Evolutionary conservation across 2,888 invertebrate species (phyloP), one percentile per base, ranked within the genome.

Genomic region (Congeria kusceri): DNA sequence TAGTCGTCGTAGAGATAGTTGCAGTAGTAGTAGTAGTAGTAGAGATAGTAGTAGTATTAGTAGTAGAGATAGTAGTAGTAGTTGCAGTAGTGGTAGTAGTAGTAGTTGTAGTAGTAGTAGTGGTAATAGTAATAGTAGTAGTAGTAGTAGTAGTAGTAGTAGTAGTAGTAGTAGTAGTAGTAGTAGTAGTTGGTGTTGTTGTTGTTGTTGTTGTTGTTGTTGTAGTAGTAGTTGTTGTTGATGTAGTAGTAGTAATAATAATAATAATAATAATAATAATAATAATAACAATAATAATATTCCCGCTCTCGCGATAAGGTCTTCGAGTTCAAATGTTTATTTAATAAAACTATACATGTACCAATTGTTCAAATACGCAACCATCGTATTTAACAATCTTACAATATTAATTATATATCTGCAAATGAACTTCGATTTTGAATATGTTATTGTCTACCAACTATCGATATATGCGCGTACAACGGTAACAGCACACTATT

Each of bases 91-190:
- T 44, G 9, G 46, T 44, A 44, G 46, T 44, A 44, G 46, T 44
- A 44, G 46, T 44, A 44, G 46, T 44, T 13, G 46, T 44, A 44
- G 46, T 44, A 44, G 46, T 44, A 44, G 4, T 3, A 20, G 18
- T 44, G 20, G 49, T 4, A 15, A 5, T 49, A 49, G 49, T 15
- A 49, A 15, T 49, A 9, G 49, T 49, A 49, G 49, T 49, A 49
- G 49, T 15, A 49, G 18, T 49, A 49, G 49, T 49, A 49, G 46
- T 44, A 44, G 46, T 44, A 44, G 49, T 49, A 49, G 49, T 49
- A 49, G 49, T 49, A 49, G 49, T 49, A 20, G 49, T 49, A 49
- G 49, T 15, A 49, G 49, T 49, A 49, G 49, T 49, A 49, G 5
- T 49, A 9, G 5, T 9, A 49, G 49, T 49, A 49, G 46, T 44